Evolutionary conservation across 2,888 invertebrate genomes (phyloP), one percentile per base, ranked within the genome.

Genomic region (Fissipunctia ypsillon): DNA sequence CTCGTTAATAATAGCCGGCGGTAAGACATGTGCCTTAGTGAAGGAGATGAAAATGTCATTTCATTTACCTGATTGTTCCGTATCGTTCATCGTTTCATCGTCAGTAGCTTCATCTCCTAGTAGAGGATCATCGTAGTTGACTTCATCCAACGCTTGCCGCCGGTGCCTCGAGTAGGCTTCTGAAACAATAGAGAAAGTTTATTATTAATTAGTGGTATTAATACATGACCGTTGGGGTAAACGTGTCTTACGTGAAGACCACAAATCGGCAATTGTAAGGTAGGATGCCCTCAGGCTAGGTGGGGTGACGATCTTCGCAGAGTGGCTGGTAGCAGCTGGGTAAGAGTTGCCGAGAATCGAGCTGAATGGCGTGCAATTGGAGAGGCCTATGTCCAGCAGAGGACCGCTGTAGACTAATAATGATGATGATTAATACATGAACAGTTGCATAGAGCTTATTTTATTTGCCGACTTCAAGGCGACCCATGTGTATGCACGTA

Each of bases 11-110:
- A n/a, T n/a, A 35, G 35, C 4, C 35, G 5, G 2, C 35, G 35
- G 35, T 35, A 6, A 6, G 38, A n/a, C 38, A 38, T 7, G 38
- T 38, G 38, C 9, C 38, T 38, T 38, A 38, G 38, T 38, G 38
- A 43, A 14, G 60, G 16, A 25, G 25, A 22, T 61, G 12, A 22
- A 0, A 22, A 61, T 43, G 4, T 61, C 19, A 48, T 50, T 16
- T 35, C 0, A 19, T 50, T 50, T 87, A 91, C 93, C 90, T 87
- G 84, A 83, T 77, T 89, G 72, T 41, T 77, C 94, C 35, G 89
- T 91, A 43, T 95, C 94, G 60, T 94, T 95, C 73, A 94, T 91
- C 0, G 93, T 76, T 9, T 94, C 95, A 41, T 93, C 83, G 4
- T 82, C 82, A 3, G 48, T 52, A 0, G 80, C 82, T 31, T 82